Evolutionary conservation across 2,113 vertebrate genomes (phyloP).

Genomic region (Pollachius pollachius): DNA sequence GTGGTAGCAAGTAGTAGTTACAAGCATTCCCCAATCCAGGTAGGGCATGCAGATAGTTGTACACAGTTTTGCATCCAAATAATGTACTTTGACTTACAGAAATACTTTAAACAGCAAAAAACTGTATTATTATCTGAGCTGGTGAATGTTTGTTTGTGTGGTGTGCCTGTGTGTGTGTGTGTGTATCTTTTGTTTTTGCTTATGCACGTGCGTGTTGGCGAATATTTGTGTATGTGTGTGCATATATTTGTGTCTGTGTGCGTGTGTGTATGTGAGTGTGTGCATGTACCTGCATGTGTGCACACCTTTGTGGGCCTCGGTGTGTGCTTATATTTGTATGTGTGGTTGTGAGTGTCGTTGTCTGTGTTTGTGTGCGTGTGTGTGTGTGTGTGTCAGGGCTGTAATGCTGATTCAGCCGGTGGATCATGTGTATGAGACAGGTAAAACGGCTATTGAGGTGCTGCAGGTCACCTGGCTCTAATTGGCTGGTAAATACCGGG

Average conservation of each 20-base stretch:
- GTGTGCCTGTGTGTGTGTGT: constrained; percentile 10
- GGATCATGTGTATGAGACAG: no score
- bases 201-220: neutral
- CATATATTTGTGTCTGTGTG: neutral
- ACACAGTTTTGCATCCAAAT: no score
- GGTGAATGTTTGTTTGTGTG: constrained; percentile 11
- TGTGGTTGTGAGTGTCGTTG: neutral
- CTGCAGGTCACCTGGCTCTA: no score
- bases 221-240: constrained; percentile 1
- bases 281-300: constrained; percentile 7
- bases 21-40: no score
- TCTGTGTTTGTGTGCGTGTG: constrained; percentile 1
- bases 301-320: constrained; percentile 3
- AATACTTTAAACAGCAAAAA: no score
- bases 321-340: constrained; percentile 1
- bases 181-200: constrained; percentile 7
- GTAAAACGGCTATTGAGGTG: neutral
- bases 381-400: no score
- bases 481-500: no score
- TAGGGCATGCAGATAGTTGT: no score
- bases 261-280: constrained; percentile 2
- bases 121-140: no score
- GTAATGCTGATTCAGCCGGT: no score
- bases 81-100: no score
- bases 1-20: no score